Percentiles rank a stretch among this genome's conserved stretches.
These are phyloP conservation scores for Cephalopachus bancanus DNA, from an alignment of 2,797 vertebrate species.

Conservation along the genomic window DNA sequence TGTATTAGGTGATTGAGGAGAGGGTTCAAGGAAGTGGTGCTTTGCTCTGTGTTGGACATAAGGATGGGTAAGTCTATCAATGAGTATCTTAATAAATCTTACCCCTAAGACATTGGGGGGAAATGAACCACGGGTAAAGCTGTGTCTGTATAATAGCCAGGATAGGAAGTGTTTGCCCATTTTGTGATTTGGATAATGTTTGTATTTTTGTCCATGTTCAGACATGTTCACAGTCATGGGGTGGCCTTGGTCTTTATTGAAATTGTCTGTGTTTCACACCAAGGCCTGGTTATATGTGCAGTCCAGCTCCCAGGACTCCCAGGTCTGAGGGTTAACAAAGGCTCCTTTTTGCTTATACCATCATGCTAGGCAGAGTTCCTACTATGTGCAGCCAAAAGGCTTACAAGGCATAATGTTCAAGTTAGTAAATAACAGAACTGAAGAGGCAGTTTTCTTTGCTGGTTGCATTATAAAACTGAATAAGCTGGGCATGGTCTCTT, in stretches of 20 bases:
- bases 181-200: not conserved
- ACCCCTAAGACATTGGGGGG: not conserved
- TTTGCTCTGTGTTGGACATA: not conserved
- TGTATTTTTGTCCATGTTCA: not conserved
- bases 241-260: not conserved
- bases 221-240: not conserved
- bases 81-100: slow-evolving; percentile 24
- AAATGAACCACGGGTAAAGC: slow-evolving; percentile 6
- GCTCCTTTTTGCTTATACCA: not conserved
- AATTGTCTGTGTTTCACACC: not conserved
- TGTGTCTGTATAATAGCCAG: not conserved
- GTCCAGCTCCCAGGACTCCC: not conserved
- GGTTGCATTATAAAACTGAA: not conserved
- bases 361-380: not conserved
- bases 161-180: not conserved
- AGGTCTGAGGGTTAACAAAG: not conserved
- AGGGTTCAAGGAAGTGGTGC: not conserved
- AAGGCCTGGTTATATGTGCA: not conserved
- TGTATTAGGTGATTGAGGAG: not conserved
- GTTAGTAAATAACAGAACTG: not conserved
- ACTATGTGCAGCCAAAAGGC: not conserved
- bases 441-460: not conserved
- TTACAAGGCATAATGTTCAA: not conserved
- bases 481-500: not conserved
- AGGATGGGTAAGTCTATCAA: not conserved